These are phyloP conservation scores for Enteromius fasciolatus DNA, from an alignment of 2,797 vertebrate species.

Conservation along the genomic window DNA sequence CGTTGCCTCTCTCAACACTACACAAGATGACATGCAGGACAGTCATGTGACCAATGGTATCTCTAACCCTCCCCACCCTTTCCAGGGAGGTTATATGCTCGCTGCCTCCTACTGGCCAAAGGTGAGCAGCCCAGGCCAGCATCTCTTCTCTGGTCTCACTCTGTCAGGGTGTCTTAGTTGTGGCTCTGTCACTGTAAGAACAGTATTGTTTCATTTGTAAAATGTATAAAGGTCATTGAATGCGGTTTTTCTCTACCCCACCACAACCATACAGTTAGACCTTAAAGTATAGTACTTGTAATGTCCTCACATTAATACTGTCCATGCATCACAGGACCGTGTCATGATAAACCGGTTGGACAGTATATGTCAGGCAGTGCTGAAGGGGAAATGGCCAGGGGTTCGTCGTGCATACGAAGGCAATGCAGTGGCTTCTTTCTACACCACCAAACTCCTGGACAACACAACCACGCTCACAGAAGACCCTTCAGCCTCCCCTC, in stretches of 20 bases:
- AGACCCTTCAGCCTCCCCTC: conserved; percentile 89
- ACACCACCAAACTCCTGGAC: conserved; percentile 96
- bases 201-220: background rate
- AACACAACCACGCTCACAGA: conserved; percentile 84
- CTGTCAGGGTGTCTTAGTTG: background rate
- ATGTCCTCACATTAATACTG: background rate
- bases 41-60: conserved; percentile 88
- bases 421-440: conserved; percentile 93
- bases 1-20: conserved; percentile 89
- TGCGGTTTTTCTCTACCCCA: background rate
- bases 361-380: conserved; percentile 96
- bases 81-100: conserved; percentile 93
- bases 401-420: conserved; percentile 88
- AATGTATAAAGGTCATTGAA: background rate
- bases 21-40: conserved; percentile 93
- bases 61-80: conserved; percentile 80
- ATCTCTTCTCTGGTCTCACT: background rate
- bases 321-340: conserved; percentile 82
- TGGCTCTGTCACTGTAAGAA: background rate
- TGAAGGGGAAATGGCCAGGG: conserved; percentile 97
- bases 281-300: background rate
- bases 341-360: conserved; percentile 98
- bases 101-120: conserved; percentile 98
- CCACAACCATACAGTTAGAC: background rate
- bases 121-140: conserved; percentile 73